These are phyloP conservation scores for Baronia brevicornis DNA, from an alignment of 2,888 invertebrate genomes.

Conservation along the genomic window DNA sequence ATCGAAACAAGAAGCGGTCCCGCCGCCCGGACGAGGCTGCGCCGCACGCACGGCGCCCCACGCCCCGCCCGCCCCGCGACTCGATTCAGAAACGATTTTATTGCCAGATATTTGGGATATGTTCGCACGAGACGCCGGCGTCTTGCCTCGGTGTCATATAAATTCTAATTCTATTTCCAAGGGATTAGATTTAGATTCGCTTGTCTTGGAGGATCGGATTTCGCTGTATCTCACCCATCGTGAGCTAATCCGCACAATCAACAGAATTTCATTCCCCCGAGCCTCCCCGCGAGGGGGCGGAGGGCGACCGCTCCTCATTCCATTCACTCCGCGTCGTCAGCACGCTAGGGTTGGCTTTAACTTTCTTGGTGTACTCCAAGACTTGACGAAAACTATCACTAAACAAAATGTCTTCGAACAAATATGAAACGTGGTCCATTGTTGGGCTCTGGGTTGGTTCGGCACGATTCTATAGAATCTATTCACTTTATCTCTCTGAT, in stretches of 20 bases:
- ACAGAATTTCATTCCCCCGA: conserved; percentile 21
- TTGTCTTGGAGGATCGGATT: conserved; percentile 3
- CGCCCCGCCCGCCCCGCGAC: not conserved
- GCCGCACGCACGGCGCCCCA: conserved; percentile 2
- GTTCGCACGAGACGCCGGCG: conserved; percentile 5
- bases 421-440: no score
- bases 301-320: conserved; percentile 1
- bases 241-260: conserved; percentile 31
- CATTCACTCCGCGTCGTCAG: not conserved
- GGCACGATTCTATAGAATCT: not conserved
- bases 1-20: conserved; percentile 14
- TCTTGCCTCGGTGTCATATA: not conserved
- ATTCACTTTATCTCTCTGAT: no score
- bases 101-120: conserved; percentile 11
- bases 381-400: conserved; percentile 4
- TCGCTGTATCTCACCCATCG: conserved; percentile 20
- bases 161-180: conserved; percentile 19
- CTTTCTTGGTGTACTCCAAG: conserved; percentile 9
- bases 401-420: not conserved
- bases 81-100: conserved; percentile 11
- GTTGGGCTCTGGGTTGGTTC: no score
- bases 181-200: conserved; percentile 19
- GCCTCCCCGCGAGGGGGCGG: conserved; percentile 4
- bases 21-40: conserved; percentile 7
- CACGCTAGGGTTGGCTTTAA: conserved; percentile 8